These are phyloP conservation scores for Darevskia nairensis DNA, from an alignment of 2,797 vertebrate species.

Conservation along the genomic window DNA sequence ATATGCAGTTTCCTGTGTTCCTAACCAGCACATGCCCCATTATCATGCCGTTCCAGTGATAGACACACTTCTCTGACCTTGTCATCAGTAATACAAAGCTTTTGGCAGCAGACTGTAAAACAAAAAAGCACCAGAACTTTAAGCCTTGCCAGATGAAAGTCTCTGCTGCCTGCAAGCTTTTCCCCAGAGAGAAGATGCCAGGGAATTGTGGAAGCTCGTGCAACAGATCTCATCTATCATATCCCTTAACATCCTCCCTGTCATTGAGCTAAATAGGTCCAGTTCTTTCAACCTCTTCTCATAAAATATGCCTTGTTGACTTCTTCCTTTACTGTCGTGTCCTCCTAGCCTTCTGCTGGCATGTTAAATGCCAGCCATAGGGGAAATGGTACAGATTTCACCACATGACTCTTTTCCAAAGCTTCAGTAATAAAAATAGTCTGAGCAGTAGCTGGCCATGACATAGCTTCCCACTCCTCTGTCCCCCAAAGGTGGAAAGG, in stretches of 20 bases:
- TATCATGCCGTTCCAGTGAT: neutral
- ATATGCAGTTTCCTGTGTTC: neutral
- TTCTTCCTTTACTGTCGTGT: neutral
- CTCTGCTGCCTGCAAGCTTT: neutral
- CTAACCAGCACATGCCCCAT: neutral
- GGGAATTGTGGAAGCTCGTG: no score
- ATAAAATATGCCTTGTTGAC: neutral
- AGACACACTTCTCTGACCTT: neutral
- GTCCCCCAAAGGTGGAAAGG: no score
- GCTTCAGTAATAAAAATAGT: neutral
- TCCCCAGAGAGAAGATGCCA: neutral
- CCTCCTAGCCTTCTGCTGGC: neutral
- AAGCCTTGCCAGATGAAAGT: neutral
- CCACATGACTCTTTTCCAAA: neutral
- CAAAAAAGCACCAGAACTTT: neutral
- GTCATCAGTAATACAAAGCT: neutral
- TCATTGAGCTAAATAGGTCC: neutral
- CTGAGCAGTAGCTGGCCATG: neutral
- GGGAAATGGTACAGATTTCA: neutral
- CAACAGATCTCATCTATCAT: conserved; percentile 9
- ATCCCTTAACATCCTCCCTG: neutral
- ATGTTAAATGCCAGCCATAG: neutral
- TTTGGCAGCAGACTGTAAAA: neutral
- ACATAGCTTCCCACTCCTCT: neutral
- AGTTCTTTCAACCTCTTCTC: neutral